A percentile compares a stretch with the other conserved stretches of the same genome.
Conservation (phyloP, 2,113 vertebrate genomes). For the Neofelis nebulosa region DNA sequence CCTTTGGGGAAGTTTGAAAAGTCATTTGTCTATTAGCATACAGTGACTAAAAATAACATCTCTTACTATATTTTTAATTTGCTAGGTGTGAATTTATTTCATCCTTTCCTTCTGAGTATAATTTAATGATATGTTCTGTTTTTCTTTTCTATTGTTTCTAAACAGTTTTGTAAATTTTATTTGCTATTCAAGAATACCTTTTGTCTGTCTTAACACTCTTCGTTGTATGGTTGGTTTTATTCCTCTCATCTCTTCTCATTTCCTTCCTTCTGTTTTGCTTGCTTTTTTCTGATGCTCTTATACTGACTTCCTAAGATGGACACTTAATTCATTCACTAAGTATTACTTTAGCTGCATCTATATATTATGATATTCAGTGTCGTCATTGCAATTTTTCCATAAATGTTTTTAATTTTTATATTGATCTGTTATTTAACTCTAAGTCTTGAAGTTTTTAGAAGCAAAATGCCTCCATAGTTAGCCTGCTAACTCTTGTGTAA, state of each 20-base stretch:
- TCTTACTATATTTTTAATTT: constrained; percentile 13
- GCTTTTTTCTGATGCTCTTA: neutral
- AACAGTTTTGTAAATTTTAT: neutral
- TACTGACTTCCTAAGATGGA: neutral
- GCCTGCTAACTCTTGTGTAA: neutral
- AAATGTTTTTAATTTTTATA: constrained; percentile 4
- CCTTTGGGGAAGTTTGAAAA: neutral
- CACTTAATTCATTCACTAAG: neutral
- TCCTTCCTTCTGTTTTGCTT: neutral
- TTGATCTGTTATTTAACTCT: neutral
- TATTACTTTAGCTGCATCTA: neutral
- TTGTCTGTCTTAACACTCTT: neutral
- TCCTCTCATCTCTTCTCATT: neutral
- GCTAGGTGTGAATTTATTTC: neutral
- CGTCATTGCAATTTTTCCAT: neutral
- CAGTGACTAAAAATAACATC: constrained; percentile 10
- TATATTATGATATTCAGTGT: neutral
- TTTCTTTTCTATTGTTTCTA: constrained; percentile 9
- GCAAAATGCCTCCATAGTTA: neutral
- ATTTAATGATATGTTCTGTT: neutral
- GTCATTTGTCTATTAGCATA: neutral
- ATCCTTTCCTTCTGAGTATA: constrained; percentile 12
- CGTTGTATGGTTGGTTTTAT: neutral
- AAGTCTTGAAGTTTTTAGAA: neutral
- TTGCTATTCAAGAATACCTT: neutral